Conservation (phyloP, 2,113 vertebrate species). For the Oxygymnocypris stewartii region DNA sequence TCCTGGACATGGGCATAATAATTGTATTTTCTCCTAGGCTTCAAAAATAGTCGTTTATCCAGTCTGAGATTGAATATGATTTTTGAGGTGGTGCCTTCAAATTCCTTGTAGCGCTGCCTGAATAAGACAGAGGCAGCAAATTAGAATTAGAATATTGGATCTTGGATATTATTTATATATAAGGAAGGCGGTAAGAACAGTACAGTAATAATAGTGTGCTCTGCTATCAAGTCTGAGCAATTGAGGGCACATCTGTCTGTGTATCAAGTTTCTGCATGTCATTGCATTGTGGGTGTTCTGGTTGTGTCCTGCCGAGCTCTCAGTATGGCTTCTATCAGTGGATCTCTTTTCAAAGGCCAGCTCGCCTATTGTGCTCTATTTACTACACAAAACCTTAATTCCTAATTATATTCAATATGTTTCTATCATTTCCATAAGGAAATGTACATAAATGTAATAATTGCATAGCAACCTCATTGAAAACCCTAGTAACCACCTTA, state of each 20-base stretch:
- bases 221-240: not conserved
- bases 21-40: not conserved
- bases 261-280: not conserved
- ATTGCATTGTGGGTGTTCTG: constrained; percentile 22
- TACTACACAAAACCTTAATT: constrained; percentile 29
- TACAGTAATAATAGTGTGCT: constrained; percentile 9
- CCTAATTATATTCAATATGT: not conserved
- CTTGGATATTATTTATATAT: no score
- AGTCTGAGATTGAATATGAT: constrained; percentile 18
- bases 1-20: not conserved
- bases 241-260: not conserved
- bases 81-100: not conserved
- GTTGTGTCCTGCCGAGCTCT: not conserved
- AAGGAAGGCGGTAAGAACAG: not conserved
- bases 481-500: not conserved
- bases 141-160: no score
- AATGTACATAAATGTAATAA: not conserved
- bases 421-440: not conserved
- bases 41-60: not conserved
- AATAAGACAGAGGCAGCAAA: not conserved
- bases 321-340: constrained; percentile 33
- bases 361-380: constrained; percentile 40
- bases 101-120: not conserved
- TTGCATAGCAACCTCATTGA: not conserved
- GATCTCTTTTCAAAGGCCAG: constrained; percentile 44